Evolutionary conservation across 2,113 vertebrate genomes (phyloP).

Genomic region (Pan paniscus): DNA sequence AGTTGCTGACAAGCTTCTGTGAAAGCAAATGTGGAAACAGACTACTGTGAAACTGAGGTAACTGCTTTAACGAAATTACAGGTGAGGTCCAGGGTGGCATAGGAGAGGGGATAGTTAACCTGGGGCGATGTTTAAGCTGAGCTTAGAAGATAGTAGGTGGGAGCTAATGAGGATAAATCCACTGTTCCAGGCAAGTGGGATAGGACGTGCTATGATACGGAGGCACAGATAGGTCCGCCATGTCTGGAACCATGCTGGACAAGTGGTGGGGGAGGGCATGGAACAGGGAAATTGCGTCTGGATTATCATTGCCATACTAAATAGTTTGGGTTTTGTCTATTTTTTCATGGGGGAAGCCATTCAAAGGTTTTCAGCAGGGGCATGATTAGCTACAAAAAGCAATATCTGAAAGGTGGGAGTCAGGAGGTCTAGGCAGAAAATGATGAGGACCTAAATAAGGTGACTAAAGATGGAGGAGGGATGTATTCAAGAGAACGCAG

Average conservation of each 20-base stretch:
- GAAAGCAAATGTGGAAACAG: not conserved
- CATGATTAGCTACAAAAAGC: not conserved
- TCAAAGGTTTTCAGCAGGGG: not conserved
- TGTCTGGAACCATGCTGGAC: not conserved
- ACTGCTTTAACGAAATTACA: not conserved
- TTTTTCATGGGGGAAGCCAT: not conserved
- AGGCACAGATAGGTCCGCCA: not conserved
- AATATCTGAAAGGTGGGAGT: not conserved
- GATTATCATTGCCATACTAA: not conserved
- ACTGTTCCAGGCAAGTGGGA: not conserved
- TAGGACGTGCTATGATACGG: not conserved
- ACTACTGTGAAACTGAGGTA: not conserved
- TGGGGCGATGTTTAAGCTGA: not conserved
- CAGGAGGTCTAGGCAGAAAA: not conserved
- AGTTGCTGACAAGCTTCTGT: not conserved
- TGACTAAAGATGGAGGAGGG: not conserved
- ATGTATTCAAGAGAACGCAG: not conserved
- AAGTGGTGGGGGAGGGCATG: not conserved
- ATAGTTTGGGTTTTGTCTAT: not conserved
- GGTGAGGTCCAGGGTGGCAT: not conserved
- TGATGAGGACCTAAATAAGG: not conserved
- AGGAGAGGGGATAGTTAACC: not conserved
- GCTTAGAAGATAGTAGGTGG: not conserved
- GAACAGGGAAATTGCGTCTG: not conserved
- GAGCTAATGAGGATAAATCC: not conserved